These are phyloP conservation scores for Turnix velox DNA, from an alignment of 2,113 vertebrate species.

Conservation along the genomic window DNA sequence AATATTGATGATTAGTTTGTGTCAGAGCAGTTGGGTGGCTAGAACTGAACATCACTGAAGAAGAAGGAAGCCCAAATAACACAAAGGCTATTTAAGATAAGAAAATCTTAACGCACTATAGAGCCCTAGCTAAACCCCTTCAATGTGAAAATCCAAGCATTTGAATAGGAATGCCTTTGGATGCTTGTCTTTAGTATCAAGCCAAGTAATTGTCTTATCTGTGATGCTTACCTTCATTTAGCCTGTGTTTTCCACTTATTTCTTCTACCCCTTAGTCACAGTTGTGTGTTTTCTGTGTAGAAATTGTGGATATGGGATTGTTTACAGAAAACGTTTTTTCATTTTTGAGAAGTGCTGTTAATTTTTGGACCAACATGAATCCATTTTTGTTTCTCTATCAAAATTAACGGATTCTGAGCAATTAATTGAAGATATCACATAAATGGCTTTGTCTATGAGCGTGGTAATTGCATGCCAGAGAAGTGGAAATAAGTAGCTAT, in stretches of 20 bases:
- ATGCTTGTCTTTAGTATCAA: not conserved
- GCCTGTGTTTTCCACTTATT: not conserved
- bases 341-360: not conserved
- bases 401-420: not conserved
- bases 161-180: not conserved
- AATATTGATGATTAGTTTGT: not conserved
- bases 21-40: not conserved
- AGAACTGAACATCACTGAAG: not conserved
- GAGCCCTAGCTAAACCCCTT: not conserved
- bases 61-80: not conserved
- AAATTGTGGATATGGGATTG: not conserved
- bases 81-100: not conserved
- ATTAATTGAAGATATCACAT: not conserved
- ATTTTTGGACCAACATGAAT: not conserved
- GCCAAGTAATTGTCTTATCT: not conserved
- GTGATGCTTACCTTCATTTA: not conserved
- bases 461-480: not conserved
- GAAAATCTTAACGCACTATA: not conserved
- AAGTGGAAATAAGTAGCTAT: not conserved
- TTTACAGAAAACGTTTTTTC: not conserved
- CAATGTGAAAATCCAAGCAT: not conserved
- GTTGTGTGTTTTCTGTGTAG: not conserved
- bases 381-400: too few relatives aligned
- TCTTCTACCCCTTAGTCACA: not conserved
- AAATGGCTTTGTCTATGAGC: not conserved